Evolutionary conservation across 1,140 invertebrate species (phyloP), one percentile per base, ranked within the genome.

Genomic region (Drosophila nikananu): DNA sequence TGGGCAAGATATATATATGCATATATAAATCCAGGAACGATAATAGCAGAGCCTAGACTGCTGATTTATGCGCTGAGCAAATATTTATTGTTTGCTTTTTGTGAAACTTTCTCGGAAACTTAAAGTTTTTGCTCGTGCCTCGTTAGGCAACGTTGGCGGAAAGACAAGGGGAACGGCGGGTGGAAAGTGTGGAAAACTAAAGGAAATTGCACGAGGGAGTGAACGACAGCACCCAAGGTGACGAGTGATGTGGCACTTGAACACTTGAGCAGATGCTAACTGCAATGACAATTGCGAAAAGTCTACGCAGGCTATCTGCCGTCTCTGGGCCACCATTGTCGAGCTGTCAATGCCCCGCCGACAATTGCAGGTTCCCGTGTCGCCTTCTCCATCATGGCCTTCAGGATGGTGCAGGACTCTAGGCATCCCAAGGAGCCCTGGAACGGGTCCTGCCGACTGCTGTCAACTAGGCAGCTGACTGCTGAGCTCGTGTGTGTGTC

Each of bases 11-110:
- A 51, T 60, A 51, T 60, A 58, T 73, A 30, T 55, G 58, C 30
- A 44, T 51, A 77, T 21, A 60, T 21, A 68, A 39, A 60, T 57
- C 54, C 80, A 77, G 80, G 46, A 63, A 64, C 49, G 81, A 81
- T 87, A 87, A 87, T 87, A 78, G 76, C 71, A 52, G 68, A 67
- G 80, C 73, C 76, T 81, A 83, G 77, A 81, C 80, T 66, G 52
- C 77, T 87, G 83, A 87, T 89, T 87, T 87, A 89, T 87, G 84
- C 72, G 68, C 25, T 73, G 64, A 59, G 46, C 73, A 86, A 84
- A 84, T 84, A 86, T 84, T 84, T 84, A 63, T 52, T 83, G 59
- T 78, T 68, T 78, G 74, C 75, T 77, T 78, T 70, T 10, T 46
- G 25, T 52, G 9, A 77, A 79, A 79, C 59, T 71, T 71, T 64